A percentile compares a stretch with the other conserved stretches of the same genome.
These are phyloP conservation scores for Sarcophaga caerulescens DNA, from an alignment of 2,888 invertebrate genomes.

Conservation along the genomic window DNA sequence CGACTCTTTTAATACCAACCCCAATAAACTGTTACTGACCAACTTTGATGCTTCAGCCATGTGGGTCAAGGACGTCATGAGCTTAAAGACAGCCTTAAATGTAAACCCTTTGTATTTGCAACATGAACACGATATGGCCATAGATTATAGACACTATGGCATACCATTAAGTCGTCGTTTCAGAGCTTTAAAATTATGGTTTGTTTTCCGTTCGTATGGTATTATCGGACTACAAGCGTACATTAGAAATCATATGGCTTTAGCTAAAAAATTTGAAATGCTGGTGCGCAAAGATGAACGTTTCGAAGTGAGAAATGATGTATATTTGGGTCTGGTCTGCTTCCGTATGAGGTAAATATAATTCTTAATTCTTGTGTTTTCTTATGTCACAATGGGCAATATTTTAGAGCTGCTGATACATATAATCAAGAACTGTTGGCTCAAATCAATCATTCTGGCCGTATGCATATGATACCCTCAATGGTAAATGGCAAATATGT, in stretches of 20 bases:
- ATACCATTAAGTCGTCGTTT: constrained; percentile 93
- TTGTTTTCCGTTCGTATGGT: constrained; percentile 91
- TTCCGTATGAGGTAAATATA: constrained; percentile 84
- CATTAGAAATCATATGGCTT: constrained; percentile 89
- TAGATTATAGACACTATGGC: constrained; percentile 91
- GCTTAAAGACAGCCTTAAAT: constrained; percentile 90
- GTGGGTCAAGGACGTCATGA: constrained; percentile 90
- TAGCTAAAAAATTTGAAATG: constrained; percentile 89
- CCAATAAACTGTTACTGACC: constrained; percentile 93
- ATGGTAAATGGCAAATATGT: constrained; percentile 89
- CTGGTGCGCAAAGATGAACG: constrained; percentile 86
- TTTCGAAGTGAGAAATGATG: constrained; percentile 90
- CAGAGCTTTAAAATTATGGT: constrained; percentile 93
- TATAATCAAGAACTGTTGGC: constrained; percentile 89
- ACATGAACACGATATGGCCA: constrained; percentile 88
- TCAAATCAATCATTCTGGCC: constrained; percentile 90
- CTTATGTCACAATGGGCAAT: not conserved
- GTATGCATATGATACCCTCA: constrained; percentile 93
- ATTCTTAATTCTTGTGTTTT: not conserved
- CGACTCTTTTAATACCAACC: constrained; percentile 93
- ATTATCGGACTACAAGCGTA: constrained; percentile 90
- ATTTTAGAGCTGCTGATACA: constrained; percentile 84
- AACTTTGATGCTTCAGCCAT: constrained; percentile 93
- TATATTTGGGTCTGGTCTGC: constrained; percentile 89
- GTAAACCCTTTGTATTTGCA: constrained; percentile 93